Conservation (phyloP, 2,113 vertebrate species). For the Motacilla tschutschensis region DNA sequence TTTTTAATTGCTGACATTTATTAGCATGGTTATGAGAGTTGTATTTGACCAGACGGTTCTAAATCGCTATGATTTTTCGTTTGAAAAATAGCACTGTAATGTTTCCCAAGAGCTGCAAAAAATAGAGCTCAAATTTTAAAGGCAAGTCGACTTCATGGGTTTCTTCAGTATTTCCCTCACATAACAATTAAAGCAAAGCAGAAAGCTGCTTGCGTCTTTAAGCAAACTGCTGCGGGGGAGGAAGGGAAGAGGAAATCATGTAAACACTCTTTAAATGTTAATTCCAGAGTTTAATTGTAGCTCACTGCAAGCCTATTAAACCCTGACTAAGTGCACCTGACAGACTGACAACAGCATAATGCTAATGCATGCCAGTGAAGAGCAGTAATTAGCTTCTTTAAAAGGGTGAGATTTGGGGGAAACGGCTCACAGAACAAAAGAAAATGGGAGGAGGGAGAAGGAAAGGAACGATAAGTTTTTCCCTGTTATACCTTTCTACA, state of each 20-base stretch:
- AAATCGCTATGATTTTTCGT: background rate
- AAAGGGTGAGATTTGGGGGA: slow-evolving; percentile 36
- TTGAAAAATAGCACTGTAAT: background rate
- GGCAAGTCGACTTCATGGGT: background rate
- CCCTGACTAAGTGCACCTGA: slow-evolving; percentile 66
- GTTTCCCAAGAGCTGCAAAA: background rate
- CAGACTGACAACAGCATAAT: slow-evolving; percentile 68
- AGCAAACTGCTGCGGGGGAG: slow-evolving; percentile 37
- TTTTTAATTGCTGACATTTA: background rate
- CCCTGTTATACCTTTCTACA: background rate
- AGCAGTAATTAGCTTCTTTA: slow-evolving; percentile 55
- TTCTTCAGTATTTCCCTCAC: background rate
- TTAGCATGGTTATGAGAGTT: background rate
- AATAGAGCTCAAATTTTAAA: background rate
- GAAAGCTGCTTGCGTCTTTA: slow-evolving; percentile 2
- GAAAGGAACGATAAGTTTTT: background rate
- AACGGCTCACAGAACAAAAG: slow-evolving; percentile 52
- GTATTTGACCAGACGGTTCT: background rate
- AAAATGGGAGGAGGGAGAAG: background rate
- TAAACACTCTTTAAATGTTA: slow-evolving; percentile 68
- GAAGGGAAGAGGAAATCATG: slow-evolving; percentile 44
- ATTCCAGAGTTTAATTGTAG: slow-evolving; percentile 68
- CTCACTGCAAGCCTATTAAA: slow-evolving; percentile 64
- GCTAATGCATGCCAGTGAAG: slow-evolving; percentile 53
- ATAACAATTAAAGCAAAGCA: slow-evolving; percentile 6